phyloP scores from a whole-genome alignment of 2,113 vertebrate species.

The Siphamia tubifer region DNA sequence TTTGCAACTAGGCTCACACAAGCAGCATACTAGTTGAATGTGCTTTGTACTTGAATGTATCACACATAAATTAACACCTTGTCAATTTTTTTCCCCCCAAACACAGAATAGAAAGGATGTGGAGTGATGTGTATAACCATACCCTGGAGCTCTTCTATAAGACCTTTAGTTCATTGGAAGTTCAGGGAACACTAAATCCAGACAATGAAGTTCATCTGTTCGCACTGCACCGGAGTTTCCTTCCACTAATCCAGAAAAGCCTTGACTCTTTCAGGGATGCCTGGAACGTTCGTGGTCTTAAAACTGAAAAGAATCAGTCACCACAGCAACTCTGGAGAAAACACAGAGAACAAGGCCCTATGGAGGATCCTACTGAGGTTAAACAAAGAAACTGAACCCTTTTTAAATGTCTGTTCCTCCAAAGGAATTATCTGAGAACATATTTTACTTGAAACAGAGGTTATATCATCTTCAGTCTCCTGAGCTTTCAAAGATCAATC shows the following conservation, averaged over 20 bases:
- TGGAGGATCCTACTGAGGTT: slow-evolving; percentile 15
- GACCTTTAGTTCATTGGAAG: slow-evolving; percentile 9
- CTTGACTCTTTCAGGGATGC: slow-evolving; percentile 6
- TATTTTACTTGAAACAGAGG: background rate
- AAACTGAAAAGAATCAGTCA: slow-evolving; percentile 24
- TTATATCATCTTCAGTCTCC: no score
- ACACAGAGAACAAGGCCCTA: slow-evolving; percentile 7
- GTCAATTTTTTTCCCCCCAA: slow-evolving; percentile 1
- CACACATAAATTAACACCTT: background rate
- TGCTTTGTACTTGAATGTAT: no score
- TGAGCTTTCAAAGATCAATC: no score
- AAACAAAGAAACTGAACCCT: background rate
- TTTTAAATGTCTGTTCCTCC: background rate
- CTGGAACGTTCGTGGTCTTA: slow-evolving; percentile 28
- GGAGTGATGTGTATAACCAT: slow-evolving; percentile 25
- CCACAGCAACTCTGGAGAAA: slow-evolving; percentile 27
- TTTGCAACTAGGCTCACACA: background rate
- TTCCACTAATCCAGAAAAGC: background rate
- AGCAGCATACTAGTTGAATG: background rate
- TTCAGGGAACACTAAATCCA: slow-evolving; percentile 15
- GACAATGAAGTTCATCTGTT: slow-evolving; percentile 34
- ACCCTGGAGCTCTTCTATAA: slow-evolving; percentile 19
- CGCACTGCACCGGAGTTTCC: slow-evolving; percentile 16
- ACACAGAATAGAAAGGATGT: slow-evolving; percentile 23
- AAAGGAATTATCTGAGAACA: background rate